Conservation (phyloP, 2,888 invertebrate species). For the Odontocerum albicorne region DNA sequence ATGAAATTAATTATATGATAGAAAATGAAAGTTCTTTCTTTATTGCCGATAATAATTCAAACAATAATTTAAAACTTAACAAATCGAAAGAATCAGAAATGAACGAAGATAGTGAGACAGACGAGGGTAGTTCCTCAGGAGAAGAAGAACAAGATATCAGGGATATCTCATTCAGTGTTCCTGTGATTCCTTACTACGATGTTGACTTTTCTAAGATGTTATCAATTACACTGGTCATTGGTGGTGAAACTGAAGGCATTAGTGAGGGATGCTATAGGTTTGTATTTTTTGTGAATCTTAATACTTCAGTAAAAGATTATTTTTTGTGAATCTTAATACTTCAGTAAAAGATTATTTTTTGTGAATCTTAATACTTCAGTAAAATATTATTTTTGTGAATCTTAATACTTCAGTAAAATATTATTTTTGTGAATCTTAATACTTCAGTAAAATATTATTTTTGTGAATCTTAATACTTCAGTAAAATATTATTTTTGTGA, state of each 20-base stretch:
- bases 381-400: too few relatives aligned
- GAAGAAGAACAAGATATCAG: constrained; percentile 4
- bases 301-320: not conserved
- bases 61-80: constrained; percentile 6
- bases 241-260: constrained; percentile 90
- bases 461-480: too few relatives aligned
- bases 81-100: not conserved
- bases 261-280: constrained; percentile 69
- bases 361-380: too few relatives aligned
- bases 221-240: constrained; percentile 72
- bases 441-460: too few relatives aligned
- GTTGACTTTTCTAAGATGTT: constrained; percentile 56
- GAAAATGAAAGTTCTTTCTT: constrained; percentile 57
- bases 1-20: constrained; percentile 56
- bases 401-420: too few relatives aligned
- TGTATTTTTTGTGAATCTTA: constrained; percentile 6
- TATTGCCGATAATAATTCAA: constrained; percentile 67
- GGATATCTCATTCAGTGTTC: constrained; percentile 43
- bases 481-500: too few relatives aligned
- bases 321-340: too few relatives aligned
- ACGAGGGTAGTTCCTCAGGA: not conserved
- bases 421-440: too few relatives aligned
- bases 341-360: too few relatives aligned
- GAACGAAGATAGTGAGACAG: not conserved
- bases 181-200: constrained; percentile 64